These are phyloP conservation scores for Drosophila paramelanica DNA, from an alignment of 2,888 invertebrate species.

Conservation along the genomic window DNA sequence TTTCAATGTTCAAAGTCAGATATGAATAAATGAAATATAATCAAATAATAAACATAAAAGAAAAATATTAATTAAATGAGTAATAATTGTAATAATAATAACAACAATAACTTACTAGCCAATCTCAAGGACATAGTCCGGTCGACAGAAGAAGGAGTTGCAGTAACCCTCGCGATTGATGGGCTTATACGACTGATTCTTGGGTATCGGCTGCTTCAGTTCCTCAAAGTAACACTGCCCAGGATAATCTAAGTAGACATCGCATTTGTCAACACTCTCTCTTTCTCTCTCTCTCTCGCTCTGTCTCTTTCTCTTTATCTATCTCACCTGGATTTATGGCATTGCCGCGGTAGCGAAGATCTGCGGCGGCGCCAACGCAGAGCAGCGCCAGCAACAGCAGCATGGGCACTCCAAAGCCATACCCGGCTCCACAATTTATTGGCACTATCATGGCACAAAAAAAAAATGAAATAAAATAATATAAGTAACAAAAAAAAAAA, in stretches of 20 bases:
- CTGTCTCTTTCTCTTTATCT: neutral
- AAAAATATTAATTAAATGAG: no score
- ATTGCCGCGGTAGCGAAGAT: slow-evolving; percentile 79
- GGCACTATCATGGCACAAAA: slow-evolving; percentile 12
- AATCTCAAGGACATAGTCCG: slow-evolving; percentile 77
- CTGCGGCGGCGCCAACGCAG: slow-evolving; percentile 46
- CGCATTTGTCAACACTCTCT: neutral
- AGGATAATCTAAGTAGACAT: slow-evolving; percentile 67
- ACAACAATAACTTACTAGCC: slow-evolving; percentile 61
- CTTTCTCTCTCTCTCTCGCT: neutral
- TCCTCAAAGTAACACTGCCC: slow-evolving; percentile 82
- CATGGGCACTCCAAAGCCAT: slow-evolving; percentile 22
- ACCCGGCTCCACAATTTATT: slow-evolving; percentile 12
- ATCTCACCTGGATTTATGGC: slow-evolving; percentile 77
- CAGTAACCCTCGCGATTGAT: slow-evolving; percentile 80
- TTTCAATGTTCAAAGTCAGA: no score
- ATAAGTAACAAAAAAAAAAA: neutral
- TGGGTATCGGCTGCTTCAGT: slow-evolving; percentile 78
- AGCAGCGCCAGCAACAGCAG: slow-evolving; percentile 45
- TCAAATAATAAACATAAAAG: no score
- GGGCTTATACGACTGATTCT: slow-evolving; percentile 77
- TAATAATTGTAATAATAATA: no score
- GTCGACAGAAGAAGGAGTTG: slow-evolving; percentile 74
- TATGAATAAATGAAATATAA: no score
- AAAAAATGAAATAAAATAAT: neutral